Conservation (phyloP, 1,140 invertebrate genomes). For the Trachymyrmex cornetzi region DNA sequence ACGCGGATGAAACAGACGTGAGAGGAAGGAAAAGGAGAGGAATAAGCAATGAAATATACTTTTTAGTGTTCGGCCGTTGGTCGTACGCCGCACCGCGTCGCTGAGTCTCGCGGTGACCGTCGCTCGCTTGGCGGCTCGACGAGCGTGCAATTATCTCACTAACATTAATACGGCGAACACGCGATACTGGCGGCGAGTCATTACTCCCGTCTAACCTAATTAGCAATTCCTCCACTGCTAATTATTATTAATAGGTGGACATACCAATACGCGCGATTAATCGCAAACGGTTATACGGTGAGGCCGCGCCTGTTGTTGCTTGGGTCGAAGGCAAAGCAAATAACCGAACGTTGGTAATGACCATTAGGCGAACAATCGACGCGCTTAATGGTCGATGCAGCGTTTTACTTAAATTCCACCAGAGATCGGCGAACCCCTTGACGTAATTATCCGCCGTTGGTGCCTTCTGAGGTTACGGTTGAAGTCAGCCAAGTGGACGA, state of each 20-base stretch:
- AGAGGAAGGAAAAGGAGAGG: background rate
- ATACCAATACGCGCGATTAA: slow-evolving; percentile 18
- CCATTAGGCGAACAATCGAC: slow-evolving; percentile 37
- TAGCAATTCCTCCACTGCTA: slow-evolving; percentile 31
- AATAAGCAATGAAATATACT: slow-evolving; percentile 55
- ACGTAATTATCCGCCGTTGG: slow-evolving; percentile 80
- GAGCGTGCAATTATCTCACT: slow-evolving; percentile 54
- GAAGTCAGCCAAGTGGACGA: slow-evolving; percentile 71
- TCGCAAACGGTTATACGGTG: background rate
- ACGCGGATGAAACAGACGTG: slow-evolving; percentile 33
- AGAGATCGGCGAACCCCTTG: slow-evolving; percentile 63
- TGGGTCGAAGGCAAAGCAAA: slow-evolving; percentile 25
- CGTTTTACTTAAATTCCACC: slow-evolving; percentile 67
- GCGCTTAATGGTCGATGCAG: slow-evolving; percentile 38
- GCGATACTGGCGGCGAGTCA: slow-evolving; percentile 40
- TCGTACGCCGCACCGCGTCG: background rate
- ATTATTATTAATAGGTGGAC: slow-evolving; percentile 52
- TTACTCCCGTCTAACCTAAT: slow-evolving; percentile 54
- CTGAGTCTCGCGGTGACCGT: slow-evolving; percentile 29
- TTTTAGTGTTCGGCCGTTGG: slow-evolving; percentile 45
- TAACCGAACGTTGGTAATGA: slow-evolving; percentile 16
- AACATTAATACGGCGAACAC: slow-evolving; percentile 24
- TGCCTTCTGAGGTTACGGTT: slow-evolving; percentile 78
- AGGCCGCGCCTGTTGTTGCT: slow-evolving; percentile 17
- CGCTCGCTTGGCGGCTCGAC: slow-evolving; percentile 23